These are phyloP conservation scores for Drosophila bipectinata DNA, from an alignment of 1,140 invertebrate genomes.

Conservation along the genomic window DNA sequence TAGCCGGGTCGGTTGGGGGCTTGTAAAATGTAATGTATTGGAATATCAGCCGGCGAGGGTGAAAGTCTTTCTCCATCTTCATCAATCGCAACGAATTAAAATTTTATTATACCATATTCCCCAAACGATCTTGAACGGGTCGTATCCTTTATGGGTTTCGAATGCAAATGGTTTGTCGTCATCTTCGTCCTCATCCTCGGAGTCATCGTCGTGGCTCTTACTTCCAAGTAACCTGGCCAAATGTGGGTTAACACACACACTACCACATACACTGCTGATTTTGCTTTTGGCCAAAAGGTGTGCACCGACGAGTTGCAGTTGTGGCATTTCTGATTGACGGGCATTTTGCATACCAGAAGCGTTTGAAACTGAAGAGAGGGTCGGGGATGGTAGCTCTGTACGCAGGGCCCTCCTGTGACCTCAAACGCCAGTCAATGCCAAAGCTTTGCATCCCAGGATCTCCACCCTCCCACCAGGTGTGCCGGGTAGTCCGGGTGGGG, in stretches of 20 bases:
- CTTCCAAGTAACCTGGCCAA: background rate
- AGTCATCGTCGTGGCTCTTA: background rate
- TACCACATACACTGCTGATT: background rate
- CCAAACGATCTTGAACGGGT: slow-evolving; percentile 28
- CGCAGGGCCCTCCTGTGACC: slow-evolving; percentile 33
- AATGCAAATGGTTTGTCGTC: slow-evolving; percentile 33
- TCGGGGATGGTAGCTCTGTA: background rate
- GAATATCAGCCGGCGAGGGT: slow-evolving; percentile 2
- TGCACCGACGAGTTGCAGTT: slow-evolving; percentile 33
- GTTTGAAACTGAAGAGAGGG: background rate
- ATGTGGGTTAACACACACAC: slow-evolving; percentile 32
- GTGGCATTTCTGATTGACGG: slow-evolving; percentile 48
- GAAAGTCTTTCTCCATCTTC: slow-evolving; percentile 3
- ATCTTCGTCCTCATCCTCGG: slow-evolving; percentile 6
- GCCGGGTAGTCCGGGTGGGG: background rate
- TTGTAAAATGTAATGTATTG: slow-evolving; percentile 75
- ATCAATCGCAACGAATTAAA: slow-evolving; percentile 77
- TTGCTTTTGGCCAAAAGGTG: slow-evolving; percentile 2
- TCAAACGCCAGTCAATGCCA: slow-evolving; percentile 46
- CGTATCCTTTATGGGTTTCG: slow-evolving; percentile 37
- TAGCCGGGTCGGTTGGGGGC: slow-evolving; percentile 15
- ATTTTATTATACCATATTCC: slow-evolving; percentile 68
- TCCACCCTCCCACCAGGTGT: background rate
- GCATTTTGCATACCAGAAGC: slow-evolving; percentile 31
- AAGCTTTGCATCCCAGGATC: slow-evolving; percentile 1